Percentiles rank a stretch among this genome's conserved stretches.
phyloP scores from a whole-genome alignment of 1,140 invertebrate genomes.

The Bemisia tabaci region DNA sequence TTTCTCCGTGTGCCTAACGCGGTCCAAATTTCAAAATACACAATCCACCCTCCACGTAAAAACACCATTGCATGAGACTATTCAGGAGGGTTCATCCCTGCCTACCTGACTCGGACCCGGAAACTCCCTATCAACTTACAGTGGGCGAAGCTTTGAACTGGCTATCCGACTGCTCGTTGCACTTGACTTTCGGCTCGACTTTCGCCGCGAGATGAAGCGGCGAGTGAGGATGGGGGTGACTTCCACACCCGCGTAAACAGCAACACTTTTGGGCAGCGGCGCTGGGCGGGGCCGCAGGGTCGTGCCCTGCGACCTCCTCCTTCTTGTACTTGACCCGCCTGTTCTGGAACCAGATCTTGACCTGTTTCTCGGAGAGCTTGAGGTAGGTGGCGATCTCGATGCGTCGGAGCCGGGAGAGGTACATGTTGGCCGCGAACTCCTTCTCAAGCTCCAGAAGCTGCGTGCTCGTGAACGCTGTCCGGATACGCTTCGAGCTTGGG shows the following conservation, averaged over 20 bases:
- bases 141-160: too few species aligned
- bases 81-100: too few species aligned
- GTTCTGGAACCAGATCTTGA: slow-evolving; percentile 99
- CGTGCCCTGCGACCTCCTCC: slow-evolving; percentile 27
- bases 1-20: too few species aligned
- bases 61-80: too few species aligned
- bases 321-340: slow-evolving; percentile 98
- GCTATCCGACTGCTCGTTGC: too few species aligned
- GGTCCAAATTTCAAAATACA: too few species aligned
- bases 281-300: background rate
- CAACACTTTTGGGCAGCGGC: background rate
- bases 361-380: slow-evolving; percentile 91
- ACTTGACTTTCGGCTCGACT: too few species aligned
- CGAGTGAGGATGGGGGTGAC: too few species aligned
- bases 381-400: slow-evolving; percentile 97
- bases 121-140: too few species aligned
- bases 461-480: slow-evolving; percentile 86
- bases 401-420: slow-evolving; percentile 90
- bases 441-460: slow-evolving; percentile 96
- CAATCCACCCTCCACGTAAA: too few species aligned
- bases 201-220: too few species aligned
- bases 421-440: slow-evolving; percentile 98
- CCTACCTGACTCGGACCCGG: too few species aligned
- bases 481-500: slow-evolving; percentile 45
- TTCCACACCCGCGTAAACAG: background rate